A percentile compares a stretch with the other conserved stretches of the same genome.
Evolutionary conservation across 2,113 vertebrate species (phyloP).

Genomic region (Amphilophus citrinellus): DNA sequence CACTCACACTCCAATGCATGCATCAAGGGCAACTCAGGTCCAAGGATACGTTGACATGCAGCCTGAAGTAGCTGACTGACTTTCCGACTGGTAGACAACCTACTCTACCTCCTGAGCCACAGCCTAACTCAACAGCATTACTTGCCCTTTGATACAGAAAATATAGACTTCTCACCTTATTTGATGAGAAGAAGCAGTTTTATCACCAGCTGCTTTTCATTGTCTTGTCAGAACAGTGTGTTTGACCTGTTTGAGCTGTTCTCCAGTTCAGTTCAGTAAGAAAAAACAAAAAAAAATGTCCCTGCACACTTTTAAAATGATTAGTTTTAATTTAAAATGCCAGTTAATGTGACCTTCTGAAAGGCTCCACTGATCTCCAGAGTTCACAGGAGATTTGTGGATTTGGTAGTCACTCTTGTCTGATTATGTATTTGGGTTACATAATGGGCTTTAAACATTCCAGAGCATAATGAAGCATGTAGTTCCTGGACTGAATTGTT

Average conservation of each 20-base stretch:
- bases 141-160: too few relatives aligned
- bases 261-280: neutral
- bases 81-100: too few relatives aligned
- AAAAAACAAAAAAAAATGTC: neutral
- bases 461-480: neutral
- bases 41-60: too few relatives aligned
- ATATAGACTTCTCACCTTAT: too few relatives aligned
- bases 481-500: neutral
- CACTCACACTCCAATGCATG: too few relatives aligned
- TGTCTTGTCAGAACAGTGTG: too few relatives aligned
- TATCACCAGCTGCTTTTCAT: too few relatives aligned
- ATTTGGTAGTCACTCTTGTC: neutral
- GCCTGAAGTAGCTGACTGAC: too few relatives aligned
- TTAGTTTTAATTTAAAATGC: neutral
- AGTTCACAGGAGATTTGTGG: neutral
- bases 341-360: neutral
- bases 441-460: conserved; percentile 11
- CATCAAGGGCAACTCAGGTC: too few relatives aligned
- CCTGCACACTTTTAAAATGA: neutral
- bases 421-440: neutral
- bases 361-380: neutral
- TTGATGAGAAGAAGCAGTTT: too few relatives aligned
- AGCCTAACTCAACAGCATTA: too few relatives aligned
- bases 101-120: too few relatives aligned
- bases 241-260: neutral